phyloP scores from a whole-genome alignment of 2,113 vertebrate genomes.

The Gymnarchus niloticus region DNA sequence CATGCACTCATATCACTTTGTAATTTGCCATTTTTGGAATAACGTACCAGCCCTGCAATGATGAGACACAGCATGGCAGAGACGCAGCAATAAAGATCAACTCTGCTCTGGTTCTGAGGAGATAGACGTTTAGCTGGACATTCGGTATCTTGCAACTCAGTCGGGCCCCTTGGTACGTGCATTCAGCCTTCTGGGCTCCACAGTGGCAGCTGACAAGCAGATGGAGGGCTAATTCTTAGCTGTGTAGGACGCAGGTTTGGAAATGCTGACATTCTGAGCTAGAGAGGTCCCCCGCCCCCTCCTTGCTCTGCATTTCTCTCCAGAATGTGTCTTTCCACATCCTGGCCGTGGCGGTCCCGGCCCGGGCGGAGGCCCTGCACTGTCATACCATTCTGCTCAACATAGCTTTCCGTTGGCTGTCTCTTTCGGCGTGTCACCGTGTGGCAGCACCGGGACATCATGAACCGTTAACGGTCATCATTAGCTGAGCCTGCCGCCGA shows the following conservation, averaged over 20 bases:
- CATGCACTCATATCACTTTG: neutral
- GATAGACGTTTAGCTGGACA: neutral
- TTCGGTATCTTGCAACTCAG: neutral
- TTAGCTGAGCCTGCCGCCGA: neutral
- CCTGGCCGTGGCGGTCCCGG: neutral
- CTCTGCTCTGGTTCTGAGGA: neutral
- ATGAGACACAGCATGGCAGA: neutral
- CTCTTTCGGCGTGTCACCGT: neutral
- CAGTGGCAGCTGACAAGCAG: neutral
- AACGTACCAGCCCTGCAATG: neutral
- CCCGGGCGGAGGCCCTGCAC: neutral
- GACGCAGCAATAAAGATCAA: neutral
- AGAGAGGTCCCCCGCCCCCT: neutral
- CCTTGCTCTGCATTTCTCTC: neutral
- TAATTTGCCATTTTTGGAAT: too few species aligned
- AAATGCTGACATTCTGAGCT: constrained; percentile 7
- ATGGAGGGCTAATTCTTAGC: neutral
- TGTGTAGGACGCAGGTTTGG: neutral
- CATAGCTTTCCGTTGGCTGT: neutral
- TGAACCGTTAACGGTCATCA: neutral
- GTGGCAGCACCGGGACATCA: neutral
- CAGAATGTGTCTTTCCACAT: neutral
- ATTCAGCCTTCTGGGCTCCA: neutral
- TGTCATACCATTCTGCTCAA: neutral
- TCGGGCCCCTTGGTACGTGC: neutral